Percentiles rank a stretch among this genome's conserved stretches.
Conservation (phyloP, 2,113 vertebrate species). For the Callorhinus ursinus region DNA sequence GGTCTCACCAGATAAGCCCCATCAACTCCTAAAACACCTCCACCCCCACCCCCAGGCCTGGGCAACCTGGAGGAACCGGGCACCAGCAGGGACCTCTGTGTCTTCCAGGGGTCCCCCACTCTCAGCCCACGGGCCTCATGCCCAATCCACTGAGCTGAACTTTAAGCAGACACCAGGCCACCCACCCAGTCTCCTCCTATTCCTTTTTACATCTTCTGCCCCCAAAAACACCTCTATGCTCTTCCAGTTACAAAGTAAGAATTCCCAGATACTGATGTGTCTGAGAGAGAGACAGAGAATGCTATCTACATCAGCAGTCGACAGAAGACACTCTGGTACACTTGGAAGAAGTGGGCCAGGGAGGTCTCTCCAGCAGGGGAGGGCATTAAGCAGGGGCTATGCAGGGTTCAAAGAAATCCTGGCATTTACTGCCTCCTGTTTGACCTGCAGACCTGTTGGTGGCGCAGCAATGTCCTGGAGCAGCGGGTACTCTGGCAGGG, state of each 20-base stretch:
- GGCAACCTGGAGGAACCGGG: neutral
- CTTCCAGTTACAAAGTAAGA: neutral
- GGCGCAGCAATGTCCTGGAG: accelerated
- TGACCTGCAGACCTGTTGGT: neutral
- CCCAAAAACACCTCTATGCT: neutral
- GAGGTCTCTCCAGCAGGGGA: neutral
- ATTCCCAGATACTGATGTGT: neutral
- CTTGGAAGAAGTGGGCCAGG: neutral
- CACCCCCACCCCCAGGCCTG: neutral
- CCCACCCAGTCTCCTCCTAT: neutral
- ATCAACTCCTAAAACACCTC: neutral
- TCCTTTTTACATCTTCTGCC: neutral
- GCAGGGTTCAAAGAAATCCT: neutral
- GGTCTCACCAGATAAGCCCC: neutral
- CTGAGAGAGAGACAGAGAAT: neutral
- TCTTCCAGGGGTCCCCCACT: neutral
- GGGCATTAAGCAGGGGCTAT: neutral
- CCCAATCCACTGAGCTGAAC: neutral
- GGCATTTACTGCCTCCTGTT: neutral
- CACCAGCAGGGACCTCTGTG: neutral
- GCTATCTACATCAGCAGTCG: neutral
- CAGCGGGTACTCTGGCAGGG: neutral
- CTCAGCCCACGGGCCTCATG: neutral
- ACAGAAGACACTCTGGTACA: neutral
- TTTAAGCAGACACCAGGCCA: neutral